These are phyloP conservation scores for Hyphantria cunea DNA, from an alignment of 1,140 invertebrate genomes.

Conservation along the genomic window DNA sequence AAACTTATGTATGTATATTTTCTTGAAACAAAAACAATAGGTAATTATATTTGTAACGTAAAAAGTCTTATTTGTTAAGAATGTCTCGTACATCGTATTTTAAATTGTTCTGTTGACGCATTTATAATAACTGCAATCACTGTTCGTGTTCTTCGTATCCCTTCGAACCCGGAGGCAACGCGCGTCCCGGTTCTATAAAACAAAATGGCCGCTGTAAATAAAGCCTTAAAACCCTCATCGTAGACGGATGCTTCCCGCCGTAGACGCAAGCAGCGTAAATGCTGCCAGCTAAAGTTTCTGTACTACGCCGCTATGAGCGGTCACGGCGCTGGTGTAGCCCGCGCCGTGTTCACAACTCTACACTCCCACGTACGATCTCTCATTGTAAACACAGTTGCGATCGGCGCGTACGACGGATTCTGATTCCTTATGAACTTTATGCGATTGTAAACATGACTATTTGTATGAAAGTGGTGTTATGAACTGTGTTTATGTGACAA, in stretches of 20 bases:
- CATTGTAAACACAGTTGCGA: conserved; percentile 68
- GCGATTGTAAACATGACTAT: conserved; percentile 53
- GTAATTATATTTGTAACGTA: not conserved
- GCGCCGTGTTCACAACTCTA: conserved; percentile 46
- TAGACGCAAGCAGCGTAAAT: conserved; percentile 45
- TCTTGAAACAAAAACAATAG: too few relatives aligned
- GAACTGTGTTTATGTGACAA: conserved; percentile 54
- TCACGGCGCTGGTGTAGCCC: conserved; percentile 46
- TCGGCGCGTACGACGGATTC: conserved; percentile 46
- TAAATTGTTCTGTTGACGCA: conserved; percentile 4
- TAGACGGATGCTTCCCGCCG: conserved; percentile 38
- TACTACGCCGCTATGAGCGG: conserved; percentile 39
- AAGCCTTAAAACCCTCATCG: conserved; percentile 36
- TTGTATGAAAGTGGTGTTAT: conserved; percentile 48
- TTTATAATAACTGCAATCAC: conserved; percentile 27
- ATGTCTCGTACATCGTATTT: conserved; percentile 8
- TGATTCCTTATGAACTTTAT: conserved; percentile 43
- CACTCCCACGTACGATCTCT: conserved; percentile 73
- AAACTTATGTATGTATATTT: too few relatives aligned
- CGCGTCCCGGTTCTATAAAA: conserved; percentile 38
- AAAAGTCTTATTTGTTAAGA: conserved; percentile 13
- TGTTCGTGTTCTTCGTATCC: conserved; percentile 16
- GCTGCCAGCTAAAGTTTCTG: conserved; percentile 40
- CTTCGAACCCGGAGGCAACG: conserved; percentile 24
- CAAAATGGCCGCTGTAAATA: conserved; percentile 67